phyloP scores from a whole-genome alignment of 2,113 vertebrate species.

The Coturnix japonica region DNA sequence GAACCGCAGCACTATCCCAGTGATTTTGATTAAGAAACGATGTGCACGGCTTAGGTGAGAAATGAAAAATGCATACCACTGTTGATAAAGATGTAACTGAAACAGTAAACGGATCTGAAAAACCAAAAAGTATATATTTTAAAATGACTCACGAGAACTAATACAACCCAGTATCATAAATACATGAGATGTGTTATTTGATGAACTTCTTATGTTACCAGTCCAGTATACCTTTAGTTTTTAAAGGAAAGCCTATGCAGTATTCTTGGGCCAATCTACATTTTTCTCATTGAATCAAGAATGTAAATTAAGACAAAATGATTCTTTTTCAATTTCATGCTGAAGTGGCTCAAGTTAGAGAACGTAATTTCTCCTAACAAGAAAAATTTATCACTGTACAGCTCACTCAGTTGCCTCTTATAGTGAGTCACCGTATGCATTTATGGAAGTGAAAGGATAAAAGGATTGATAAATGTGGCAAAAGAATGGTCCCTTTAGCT shows the following conservation, averaged over 20 bases:
- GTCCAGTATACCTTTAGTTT: constrained; percentile 77
- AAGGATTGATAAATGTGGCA: constrained; percentile 91
- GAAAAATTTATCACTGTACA: constrained; percentile 98
- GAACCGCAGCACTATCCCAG: constrained; percentile 82
- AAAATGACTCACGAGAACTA: constrained; percentile 62
- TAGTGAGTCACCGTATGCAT: constrained; percentile 76
- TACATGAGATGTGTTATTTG: constrained; percentile 61
- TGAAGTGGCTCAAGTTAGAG: constrained; percentile 99
- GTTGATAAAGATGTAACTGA: constrained; percentile 85
- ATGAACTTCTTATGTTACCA: constrained; percentile 78
- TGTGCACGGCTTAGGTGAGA: constrained; percentile 83
- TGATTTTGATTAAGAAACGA: constrained; percentile 88
- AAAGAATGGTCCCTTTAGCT: constrained; percentile 82
- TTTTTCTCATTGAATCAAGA: constrained; percentile 97
- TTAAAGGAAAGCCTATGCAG: constrained; percentile 71
- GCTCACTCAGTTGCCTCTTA: constrained; percentile 89
- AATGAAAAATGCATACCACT: constrained; percentile 81
- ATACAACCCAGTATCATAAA: constrained; percentile 73
- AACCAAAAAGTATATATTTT: constrained; percentile 68
- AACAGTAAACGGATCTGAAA: constrained; percentile 77
- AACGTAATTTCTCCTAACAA: constrained; percentile 99
- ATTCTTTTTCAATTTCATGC: constrained; percentile 99
- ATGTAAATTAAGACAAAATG: constrained; percentile 99
- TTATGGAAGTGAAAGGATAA: constrained; percentile 79
- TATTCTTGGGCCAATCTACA: constrained; percentile 88